Evolutionary conservation across 2,888 invertebrate species (phyloP), one percentile per base, ranked within the genome.

Genomic region (Dioctria rufipes): DNA sequence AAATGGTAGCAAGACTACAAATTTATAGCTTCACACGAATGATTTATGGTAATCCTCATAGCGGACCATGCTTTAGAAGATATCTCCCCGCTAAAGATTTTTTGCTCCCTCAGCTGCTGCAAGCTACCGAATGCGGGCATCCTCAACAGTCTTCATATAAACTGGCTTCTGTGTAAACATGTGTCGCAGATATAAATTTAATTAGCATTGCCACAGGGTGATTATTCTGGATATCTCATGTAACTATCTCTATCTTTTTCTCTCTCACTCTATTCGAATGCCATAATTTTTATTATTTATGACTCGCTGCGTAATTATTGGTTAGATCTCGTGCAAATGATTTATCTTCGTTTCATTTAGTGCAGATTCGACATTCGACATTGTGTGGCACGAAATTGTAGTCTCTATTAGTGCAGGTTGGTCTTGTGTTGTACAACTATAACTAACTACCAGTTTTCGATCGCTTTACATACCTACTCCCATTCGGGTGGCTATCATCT

Each of bases 131-230:
- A 51, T 37, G 71, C 54, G 71, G 71, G 51, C 25, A 54, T 71
- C 71, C 71, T 71, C 71, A 71, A 71, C 54, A 71, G 54, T 71
- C 37, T 54, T 77, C 61, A 25, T 25, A 25, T 25, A 25, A 25
- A 49, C 37, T 54, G 49, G 25, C 39, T 39, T 78, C 40, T 78
- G 49, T 78, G 78, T 78, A 78, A 78, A 78, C 78, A 78, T 49
- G 63, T 78, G 51, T 78, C 65, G 78, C 63, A 63, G 63, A 78
- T 11, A 63, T 63, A 63, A 78, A 78, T 78, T 78, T 42, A 63
- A 63, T 63, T 78, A 63, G 63, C 49, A 78, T 78, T 42, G 78
- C 78, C 63, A 49, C 37, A 78, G 65, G 78, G 78, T 75, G 58
- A 37, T 42, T 37, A 63, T 37, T 63, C 37, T 9, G 25, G 11